Percentiles rank a stretch among this genome's conserved stretches.
Evolutionary conservation across 2,113 vertebrate genomes (phyloP).

Genomic region (Serinus canaria): DNA sequence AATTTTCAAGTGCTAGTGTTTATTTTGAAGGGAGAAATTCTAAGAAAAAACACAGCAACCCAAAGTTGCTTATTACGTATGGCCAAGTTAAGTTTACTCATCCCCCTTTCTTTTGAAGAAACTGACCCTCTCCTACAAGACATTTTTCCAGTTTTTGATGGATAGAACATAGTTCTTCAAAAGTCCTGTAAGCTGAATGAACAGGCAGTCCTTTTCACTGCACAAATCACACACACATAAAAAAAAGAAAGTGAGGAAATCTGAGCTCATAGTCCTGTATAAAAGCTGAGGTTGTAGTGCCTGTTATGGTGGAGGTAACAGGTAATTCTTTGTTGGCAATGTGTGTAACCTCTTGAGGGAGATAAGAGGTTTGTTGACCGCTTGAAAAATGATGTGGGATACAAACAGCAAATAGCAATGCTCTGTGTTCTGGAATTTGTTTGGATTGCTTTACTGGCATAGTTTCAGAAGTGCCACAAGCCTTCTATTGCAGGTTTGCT

Average conservation of each 20-base stretch:
- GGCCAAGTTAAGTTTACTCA: background rate
- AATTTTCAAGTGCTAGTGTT: background rate
- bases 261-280: background rate
- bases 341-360: accelerated
- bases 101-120: background rate
- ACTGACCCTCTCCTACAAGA: background rate
- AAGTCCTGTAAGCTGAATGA: background rate
- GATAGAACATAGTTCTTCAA: background rate
- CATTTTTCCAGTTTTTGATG: background rate
- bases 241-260: background rate
- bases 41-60: background rate
- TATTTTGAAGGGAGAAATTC: background rate
- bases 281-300: background rate
- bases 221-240: background rate
- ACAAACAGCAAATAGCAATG: background rate
- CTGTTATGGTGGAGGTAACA: background rate
- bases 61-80: background rate
- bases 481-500: background rate
- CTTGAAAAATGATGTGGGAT: background rate
- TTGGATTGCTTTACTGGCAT: background rate
- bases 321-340: background rate
- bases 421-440: background rate
- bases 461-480: background rate
- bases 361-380: background rate
- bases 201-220: background rate